Evolutionary conservation across 2,113 vertebrate genomes (phyloP), one percentile per base, ranked within the genome.

Genomic region (Naja naja): DNA sequence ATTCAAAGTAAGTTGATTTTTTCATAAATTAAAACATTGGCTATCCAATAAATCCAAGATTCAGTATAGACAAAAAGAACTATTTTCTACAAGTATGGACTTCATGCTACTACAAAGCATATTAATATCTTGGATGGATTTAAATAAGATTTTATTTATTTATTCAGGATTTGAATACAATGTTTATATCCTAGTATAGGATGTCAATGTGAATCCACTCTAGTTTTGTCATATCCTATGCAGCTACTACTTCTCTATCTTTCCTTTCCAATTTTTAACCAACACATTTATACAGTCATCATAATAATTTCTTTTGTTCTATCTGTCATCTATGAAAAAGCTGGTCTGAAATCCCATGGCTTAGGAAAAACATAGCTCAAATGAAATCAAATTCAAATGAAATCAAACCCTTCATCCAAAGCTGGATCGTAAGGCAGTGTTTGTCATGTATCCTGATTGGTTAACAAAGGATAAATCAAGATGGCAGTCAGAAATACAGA

Each of bases 391-490:
- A 95, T 96, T 94, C 94, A n/a, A 91, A 53, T 94, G 39, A 1
- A 64, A 39, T 81, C 93, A 93, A 95, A 90, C 85, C 89, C 97
- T 96, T 95, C 85, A 94, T 96, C 95, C 95, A 93, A 96, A 49
- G 56, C 53, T 74, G 91, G 95, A 92, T 2, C 27, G 56, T 81
- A 96, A 94, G 95, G 89, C 64, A 94, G 94, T 89, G 92, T 25
- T 39, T 94, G 95, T 94, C 92, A 95, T 90, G 85, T 47, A 85
- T 81, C 90, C 87, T 94, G 95, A 97, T 97, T 96, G 96, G 93
- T 95, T 96, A 96, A 93, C 85, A 90, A 93, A 93, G 54, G 64
- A 96, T 98, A 96, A 96, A 94, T 97, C 96, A 97, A 58, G 56
- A 5, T 6, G 93, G 91, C 95, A 97, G 93, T 94, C 69, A 97